Evolutionary conservation across 2,888 invertebrate species (phyloP).

Genomic region (Eretmocerus hayati): DNA sequence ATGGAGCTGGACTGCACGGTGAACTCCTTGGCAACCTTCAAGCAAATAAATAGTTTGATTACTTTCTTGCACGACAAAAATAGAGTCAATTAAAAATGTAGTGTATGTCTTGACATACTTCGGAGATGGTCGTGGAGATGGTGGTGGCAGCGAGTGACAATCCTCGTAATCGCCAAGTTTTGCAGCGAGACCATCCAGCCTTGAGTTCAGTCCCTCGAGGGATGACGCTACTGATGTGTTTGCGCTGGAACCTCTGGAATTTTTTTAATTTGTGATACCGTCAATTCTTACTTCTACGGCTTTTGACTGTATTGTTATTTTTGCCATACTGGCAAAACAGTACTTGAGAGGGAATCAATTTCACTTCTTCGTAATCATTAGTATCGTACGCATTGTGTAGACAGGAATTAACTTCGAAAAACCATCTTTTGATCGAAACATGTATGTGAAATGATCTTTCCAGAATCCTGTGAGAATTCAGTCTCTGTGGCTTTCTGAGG

Average conservation of each 20-base stretch:
- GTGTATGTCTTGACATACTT: constrained; percentile 27
- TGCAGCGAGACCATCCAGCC: constrained; percentile 30
- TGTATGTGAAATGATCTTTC: no score
- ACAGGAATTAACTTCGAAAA: no score
- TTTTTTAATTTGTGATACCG: background rate
- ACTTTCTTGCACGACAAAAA: background rate
- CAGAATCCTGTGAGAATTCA: no score
- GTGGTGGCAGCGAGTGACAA: constrained; percentile 43
- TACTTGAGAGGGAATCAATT: no score
- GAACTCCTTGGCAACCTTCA: constrained; percentile 66
- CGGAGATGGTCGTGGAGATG: constrained; percentile 42
- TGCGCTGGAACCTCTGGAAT: constrained; percentile 33
- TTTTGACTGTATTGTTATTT: background rate
- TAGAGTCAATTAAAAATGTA: background rate
- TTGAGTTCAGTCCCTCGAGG: constrained; percentile 40
- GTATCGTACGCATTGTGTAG: no score
- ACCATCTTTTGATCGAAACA: no score
- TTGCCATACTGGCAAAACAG: background rate
- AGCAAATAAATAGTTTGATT: background rate
- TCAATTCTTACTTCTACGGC: no score
- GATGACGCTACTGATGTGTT: constrained; percentile 43
- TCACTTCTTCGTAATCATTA: no score
- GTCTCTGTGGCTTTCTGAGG: no score
- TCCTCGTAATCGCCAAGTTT: constrained; percentile 41
- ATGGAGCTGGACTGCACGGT: constrained; percentile 67